Percentiles rank a stretch among this genome's conserved stretches.
These are phyloP conservation scores for Oxyura jamaicensis DNA, from an alignment of 2,113 vertebrate genomes.

Conservation along the genomic window DNA sequence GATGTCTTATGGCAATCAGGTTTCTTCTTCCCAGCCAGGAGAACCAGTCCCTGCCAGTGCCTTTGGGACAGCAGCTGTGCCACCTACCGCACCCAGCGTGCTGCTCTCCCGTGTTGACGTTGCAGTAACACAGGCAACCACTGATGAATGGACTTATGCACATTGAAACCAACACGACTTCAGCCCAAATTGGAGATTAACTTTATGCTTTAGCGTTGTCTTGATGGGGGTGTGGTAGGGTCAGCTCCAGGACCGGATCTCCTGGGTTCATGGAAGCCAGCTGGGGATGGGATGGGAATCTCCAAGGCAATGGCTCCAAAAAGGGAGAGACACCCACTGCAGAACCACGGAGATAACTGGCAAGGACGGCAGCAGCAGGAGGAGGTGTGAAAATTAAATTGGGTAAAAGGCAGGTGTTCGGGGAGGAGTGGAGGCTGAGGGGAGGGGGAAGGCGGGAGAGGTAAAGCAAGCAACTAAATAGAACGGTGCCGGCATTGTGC, in stretches of 20 bases:
- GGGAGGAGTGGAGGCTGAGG: background rate
- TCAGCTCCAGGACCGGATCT: background rate
- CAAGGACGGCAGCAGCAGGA: slow-evolving; percentile 6
- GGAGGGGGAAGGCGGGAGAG: background rate
- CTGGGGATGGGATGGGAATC: background rate
- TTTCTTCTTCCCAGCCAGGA: background rate
- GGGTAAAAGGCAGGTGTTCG: slow-evolving; percentile 54
- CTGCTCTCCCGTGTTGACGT: rapidly evolving
- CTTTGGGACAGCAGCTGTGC: background rate
- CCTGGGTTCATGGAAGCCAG: background rate
- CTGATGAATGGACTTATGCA: background rate
- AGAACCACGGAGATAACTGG: background rate
- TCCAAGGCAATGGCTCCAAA: background rate
- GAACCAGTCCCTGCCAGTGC: background rate
- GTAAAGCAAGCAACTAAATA: background rate
- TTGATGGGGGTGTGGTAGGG: background rate
- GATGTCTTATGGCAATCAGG: background rate
- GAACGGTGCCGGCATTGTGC: background rate
- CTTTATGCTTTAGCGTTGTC: background rate
- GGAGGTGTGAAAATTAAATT: slow-evolving; percentile 70
- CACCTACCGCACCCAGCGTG: rapidly evolving
- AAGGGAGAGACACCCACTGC: background rate
- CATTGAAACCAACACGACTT: background rate
- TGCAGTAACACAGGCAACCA: rapidly evolving
- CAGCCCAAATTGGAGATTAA: background rate